Percentiles rank a stretch among this genome's conserved stretches.
Conservation (phyloP, 2,797 vertebrate genomes). For the Tapirus indicus region DNA sequence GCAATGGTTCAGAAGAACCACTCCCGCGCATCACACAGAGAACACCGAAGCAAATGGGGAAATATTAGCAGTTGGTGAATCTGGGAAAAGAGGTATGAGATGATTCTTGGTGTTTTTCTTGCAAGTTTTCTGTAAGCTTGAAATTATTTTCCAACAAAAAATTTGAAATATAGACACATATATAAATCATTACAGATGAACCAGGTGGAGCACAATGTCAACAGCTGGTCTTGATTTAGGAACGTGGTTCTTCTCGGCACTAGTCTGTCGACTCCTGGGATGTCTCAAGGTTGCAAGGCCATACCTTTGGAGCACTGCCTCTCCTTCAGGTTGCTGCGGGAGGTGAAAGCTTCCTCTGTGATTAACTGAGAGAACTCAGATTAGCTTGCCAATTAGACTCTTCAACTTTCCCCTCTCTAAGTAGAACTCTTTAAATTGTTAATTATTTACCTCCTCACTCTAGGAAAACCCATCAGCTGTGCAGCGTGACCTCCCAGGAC, state of each 20-base stretch:
- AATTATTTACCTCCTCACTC: not conserved
- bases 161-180: not conserved
- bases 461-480: not conserved
- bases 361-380: not conserved
- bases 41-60: not conserved
- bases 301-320: not conserved
- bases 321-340: not conserved
- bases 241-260: not conserved
- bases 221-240: not conserved
- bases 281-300: not conserved
- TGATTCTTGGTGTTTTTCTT: not conserved
- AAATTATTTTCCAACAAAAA: conserved; percentile 40
- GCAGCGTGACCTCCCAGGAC: not conserved
- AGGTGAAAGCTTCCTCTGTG: not conserved
- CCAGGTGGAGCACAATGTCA: not conserved
- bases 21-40: not conserved
- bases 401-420: not conserved
- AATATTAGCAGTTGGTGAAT: not conserved
- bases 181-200: not conserved
- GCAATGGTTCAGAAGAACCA: not conserved
- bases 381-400: not conserved
- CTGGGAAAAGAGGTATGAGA: not conserved
- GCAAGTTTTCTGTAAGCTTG: not conserved
- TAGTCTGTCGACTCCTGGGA: not conserved
- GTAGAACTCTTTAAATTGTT: not conserved